Evolutionary conservation across 2,113 vertebrate species (phyloP).

Genomic region (Kryptolebias marmoratus): DNA sequence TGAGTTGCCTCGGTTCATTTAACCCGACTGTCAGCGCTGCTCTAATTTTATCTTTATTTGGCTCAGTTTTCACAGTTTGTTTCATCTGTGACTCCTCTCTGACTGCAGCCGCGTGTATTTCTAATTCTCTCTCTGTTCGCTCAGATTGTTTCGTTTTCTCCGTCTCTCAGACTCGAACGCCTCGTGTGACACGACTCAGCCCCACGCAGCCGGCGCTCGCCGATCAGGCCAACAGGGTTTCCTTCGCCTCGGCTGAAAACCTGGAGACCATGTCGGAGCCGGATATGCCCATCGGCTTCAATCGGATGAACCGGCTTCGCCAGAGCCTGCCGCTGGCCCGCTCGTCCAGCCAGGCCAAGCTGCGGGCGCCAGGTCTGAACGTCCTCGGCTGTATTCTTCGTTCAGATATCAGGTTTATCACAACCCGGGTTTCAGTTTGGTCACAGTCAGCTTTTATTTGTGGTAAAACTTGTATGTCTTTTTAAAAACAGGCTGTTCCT

Average conservation of each 20-base stretch:
- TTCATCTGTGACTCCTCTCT: neutral
- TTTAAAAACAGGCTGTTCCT: no score
- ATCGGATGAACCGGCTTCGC: slow-evolving; percentile 95
- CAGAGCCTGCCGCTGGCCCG: slow-evolving; percentile 96
- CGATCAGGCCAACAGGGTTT: slow-evolving; percentile 90
- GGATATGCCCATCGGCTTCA: slow-evolving; percentile 93
- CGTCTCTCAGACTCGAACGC: slow-evolving; percentile 87
- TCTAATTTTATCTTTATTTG: slow-evolving; percentile 26
- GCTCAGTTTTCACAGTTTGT: slow-evolving; percentile 7
- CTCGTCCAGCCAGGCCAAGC: slow-evolving; percentile 95
- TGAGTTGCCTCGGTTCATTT: neutral
- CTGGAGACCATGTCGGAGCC: slow-evolving; percentile 97
- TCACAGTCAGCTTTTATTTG: no score
- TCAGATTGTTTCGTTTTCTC: neutral
- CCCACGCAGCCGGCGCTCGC: slow-evolving; percentile 85
- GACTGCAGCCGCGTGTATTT: no score
- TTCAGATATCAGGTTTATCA: no score
- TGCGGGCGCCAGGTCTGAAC: slow-evolving; percentile 89
- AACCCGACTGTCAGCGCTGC: slow-evolving; percentile 7
- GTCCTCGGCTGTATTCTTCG: neutral
- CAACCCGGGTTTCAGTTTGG: no score
- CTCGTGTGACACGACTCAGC: slow-evolving; percentile 88
- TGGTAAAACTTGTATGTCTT: no score
- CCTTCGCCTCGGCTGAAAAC: slow-evolving; percentile 92
- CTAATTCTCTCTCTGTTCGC: neutral